Evolutionary conservation across 2,797 vertebrate genomes (phyloP), one percentile per base, ranked within the genome.

Genomic region (Botia kubotai): DNA sequence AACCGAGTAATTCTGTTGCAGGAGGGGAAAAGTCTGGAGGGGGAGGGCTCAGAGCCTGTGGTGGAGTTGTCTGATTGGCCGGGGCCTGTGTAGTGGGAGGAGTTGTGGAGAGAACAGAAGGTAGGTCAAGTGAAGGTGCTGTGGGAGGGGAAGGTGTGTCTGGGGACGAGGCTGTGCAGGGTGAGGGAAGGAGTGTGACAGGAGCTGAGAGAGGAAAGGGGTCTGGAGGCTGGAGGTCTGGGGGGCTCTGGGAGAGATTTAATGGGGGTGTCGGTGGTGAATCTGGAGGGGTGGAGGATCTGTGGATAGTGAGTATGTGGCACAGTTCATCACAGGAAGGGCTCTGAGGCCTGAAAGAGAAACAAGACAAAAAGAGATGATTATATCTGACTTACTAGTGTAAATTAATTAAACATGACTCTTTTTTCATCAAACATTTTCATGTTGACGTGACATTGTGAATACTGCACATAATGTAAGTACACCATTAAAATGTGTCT

Each of bases 1-100:
- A 97, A 36, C 95, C 96, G 48, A 96, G 89, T 46, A 94, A 90
- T 52, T 95, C 95, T 10, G 87, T 87, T 0, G 95, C 91, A 16
- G 93, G 93, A 0, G 92, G 93, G 0, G 91, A 89, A 17, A 93
- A 83, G 52, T 87, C 89, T 0, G 89, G 87, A 53, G 89, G 91
- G 14, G 91, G 93, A 0, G 86, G 93, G 60, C 85, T 93, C 58
- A 78, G 77, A 33, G 85, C 53, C 0, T 74, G 87, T 19, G 89
- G 88, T 4, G 90, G 87, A 0, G 86, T 80, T 60, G 74, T 73
- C 73, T 77, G 80, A 70, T 71, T 72, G n/a, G 74, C 75, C 0
- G 50, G 76, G 4, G 57, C 1, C 4, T 50, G 66, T 63, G 84
- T 43, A 0, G 81, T 78, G 8, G 84, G 81, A 21, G 86, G 53